Conservation (phyloP, 2,113 vertebrate species). For the Mesocricetus auratus region DNA sequence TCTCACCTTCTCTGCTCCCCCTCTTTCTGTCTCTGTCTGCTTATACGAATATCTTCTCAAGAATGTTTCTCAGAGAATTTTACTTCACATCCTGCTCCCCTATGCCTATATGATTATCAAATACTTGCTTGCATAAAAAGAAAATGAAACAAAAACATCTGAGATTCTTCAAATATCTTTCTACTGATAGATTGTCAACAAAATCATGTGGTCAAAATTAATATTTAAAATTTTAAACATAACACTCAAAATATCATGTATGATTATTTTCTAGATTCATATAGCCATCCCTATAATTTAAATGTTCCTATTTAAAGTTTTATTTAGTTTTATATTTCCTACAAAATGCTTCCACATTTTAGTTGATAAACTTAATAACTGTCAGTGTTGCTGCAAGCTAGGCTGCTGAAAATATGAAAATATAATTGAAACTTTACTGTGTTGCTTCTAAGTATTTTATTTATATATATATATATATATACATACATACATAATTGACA, state of each 20-base stretch:
- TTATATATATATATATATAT: no score
- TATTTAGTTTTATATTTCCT: neutral
- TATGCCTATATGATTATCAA: neutral
- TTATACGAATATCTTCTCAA: neutral
- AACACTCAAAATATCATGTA: neutral
- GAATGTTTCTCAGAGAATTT: neutral
- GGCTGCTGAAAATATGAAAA: neutral
- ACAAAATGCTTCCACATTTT: neutral
- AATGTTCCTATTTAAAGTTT: conserved; percentile 20
- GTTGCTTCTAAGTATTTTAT: neutral
- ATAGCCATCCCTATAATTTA: neutral
- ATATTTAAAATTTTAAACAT: neutral
- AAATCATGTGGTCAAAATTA: neutral
- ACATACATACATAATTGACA: no score
- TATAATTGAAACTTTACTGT: neutral
- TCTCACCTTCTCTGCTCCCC: fast-evolving
- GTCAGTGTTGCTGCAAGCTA: neutral
- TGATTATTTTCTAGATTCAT: neutral
- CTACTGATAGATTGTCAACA: neutral
- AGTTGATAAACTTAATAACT: neutral
- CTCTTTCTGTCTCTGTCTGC: neutral
- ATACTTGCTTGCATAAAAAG: neutral
- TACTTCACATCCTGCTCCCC: neutral
- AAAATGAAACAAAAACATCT: neutral
- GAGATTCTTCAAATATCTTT: neutral